phyloP scores from a whole-genome alignment of 2,113 vertebrate species.

The Megaleporinus macrocephalus region DNA sequence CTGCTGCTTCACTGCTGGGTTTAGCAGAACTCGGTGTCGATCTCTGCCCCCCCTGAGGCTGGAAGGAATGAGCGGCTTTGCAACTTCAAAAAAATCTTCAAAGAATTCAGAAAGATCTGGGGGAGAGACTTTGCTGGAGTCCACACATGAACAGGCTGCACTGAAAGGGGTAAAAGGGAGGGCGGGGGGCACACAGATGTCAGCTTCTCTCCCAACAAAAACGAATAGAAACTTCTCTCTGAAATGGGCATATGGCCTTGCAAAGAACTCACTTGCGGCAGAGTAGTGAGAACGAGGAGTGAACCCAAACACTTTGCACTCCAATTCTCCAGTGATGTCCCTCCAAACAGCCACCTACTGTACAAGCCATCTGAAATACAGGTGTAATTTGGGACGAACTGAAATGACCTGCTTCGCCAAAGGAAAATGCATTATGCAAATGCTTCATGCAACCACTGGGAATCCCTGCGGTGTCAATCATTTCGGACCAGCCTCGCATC shows the following conservation, averaged over 20 bases:
- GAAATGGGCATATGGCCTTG: neutral
- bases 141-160: neutral
- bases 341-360: no score
- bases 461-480: no score
- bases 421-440: no score
- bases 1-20: neutral
- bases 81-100: conserved; percentile 16
- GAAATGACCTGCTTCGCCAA: no score
- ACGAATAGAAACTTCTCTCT: conserved; percentile 4
- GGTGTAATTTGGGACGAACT: no score
- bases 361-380: no score
- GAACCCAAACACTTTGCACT: neutral
- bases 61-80: conserved; percentile 5
- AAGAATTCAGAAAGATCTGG: conserved; percentile 24
- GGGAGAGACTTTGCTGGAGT: conserved; percentile 5
- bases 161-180: neutral
- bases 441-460: no score
- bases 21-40: neutral
- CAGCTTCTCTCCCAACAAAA: neutral
- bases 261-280: neutral
- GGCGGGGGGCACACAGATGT: neutral
- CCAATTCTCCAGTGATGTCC: neutral
- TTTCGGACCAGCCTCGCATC: no score
- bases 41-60: neutral
- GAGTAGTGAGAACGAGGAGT: neutral